Evolutionary conservation across 2,888 invertebrate species (phyloP), one percentile per base, ranked within the genome.

Genomic region (Pammene aurita): DNA sequence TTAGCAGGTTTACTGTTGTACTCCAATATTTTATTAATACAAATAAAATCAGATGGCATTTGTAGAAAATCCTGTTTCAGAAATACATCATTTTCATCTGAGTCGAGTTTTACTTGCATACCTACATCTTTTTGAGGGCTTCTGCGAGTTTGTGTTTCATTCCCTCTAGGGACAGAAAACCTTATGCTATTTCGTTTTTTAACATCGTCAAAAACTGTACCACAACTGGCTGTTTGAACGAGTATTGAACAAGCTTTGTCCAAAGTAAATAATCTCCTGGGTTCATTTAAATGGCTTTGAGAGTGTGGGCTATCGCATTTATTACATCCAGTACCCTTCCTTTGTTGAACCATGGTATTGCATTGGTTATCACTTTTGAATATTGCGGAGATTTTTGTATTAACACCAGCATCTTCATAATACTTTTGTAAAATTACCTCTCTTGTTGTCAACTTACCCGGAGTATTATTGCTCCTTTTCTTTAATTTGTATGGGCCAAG

Each of bases 211-310:
- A 75, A 48, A 55, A 78, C 76, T 18, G 84, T 84, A 35, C 84
- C 80, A 48, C 80, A 78, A 54, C 67, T 80, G 0, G 41, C 65
- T 0, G 78, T 82, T 46, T 82, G 76, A 7, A 82, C 38, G 52
- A 68, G 65, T 2, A 77, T 74, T 4, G 78, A 72, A 66, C 85
- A 87, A 48, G 86, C 86, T 78, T 85, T 89, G 65, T 90, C 86
- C 6, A 54, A 48, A 41, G 16, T 16, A 16, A 38, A 50, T 7
- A 78, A 13, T 48, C 75, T 11, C 66, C 63, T 7, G 73, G 58
- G 10, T 84, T 84, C 73, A 80, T 78, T 65, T 77, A 74, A 71
- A 86, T 86, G 4, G 74, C 67, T 11, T 66, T 79, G 5, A 42
- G 54, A 35, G 42, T 52, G 35, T 7, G 7, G 18, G 18, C 18